Evolutionary conservation across 2,888 invertebrate species (phyloP), one percentile per base, ranked within the genome.

Genomic region (Drosophila gaucha): DNA sequence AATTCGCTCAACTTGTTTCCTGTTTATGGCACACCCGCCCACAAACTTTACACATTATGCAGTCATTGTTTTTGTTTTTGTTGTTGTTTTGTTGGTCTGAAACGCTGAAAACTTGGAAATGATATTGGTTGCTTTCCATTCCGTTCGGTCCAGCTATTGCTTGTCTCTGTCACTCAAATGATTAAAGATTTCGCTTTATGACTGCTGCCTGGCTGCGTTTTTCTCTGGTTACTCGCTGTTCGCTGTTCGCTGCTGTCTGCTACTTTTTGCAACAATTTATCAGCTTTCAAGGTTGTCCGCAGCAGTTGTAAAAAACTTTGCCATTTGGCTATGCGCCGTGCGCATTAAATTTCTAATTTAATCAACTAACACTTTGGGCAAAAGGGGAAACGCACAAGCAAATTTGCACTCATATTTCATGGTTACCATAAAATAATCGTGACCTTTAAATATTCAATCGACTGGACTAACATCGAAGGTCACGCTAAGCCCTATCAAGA

Each of bases 131-230:
- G 60, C 41, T 30, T 26, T 39, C 46, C 31, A 28, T 38, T 20
- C 43, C 31, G 36, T 46, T 36, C 16, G 47, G 46, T 62, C 64
- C 56, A 44, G 78, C 49, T 41, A 6, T 28, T 31, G 57, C 78
- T 62, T 71, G 82, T 69, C 85, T 56, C 62, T 84, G 82, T 86
- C 89, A 87, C 89, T 88, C 68, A 68, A 88, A 88, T 83, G 82
- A 88, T 83, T 87, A 80, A 88, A 85, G 89, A 88, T 80, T 83
- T 84, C 59, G 22, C 77, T 83, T 83, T 88, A 83, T 88, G 87
- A 65, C 74, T 49, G 58, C 52, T 56, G 70, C 70, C 62, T 68
- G 74, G 64, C 67, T 74, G 78, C 57, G 57, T 56, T 59, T 47
- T 30, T 28, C 38, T 51, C 51, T 14, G 28, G 3, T 43, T 46